Evolutionary conservation across 53 echinoderm and acorn worm genomes (phyloP).

Genomic region (Holothuria scabra): DNA sequence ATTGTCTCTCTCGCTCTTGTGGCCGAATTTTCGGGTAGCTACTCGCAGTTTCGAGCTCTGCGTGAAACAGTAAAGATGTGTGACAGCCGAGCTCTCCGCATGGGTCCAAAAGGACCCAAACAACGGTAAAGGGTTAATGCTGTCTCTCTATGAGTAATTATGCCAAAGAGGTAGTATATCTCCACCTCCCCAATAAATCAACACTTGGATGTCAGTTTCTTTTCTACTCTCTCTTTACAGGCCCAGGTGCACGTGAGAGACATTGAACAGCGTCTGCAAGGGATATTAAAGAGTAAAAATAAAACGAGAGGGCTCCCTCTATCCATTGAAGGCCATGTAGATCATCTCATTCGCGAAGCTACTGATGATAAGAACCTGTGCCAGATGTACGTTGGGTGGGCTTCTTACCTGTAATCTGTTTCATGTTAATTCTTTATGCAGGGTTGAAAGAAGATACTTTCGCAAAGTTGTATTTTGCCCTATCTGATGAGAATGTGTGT

Average conservation of each 20-base stretch:
- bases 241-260: conserved; percentile 90
- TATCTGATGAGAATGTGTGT: too few relatives aligned
- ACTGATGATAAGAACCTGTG: conserved; percentile 80
- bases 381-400: conserved; percentile 98
- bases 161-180: neutral
- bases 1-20: neutral
- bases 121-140: too few relatives aligned
- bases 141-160: too few relatives aligned
- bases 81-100: too few relatives aligned
- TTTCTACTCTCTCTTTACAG: conserved; percentile 36
- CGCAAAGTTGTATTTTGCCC: too few relatives aligned
- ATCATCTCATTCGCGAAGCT: conserved; percentile 92
- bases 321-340: conserved; percentile 94
- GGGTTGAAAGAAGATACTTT: too few relatives aligned
- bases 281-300: conserved; percentile 90
- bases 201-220: neutral
- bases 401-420: conserved; percentile 73
- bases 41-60: too few relatives aligned
- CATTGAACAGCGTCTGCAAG: conserved; percentile 89
- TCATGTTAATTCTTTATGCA: too few relatives aligned
- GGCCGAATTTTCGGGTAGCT: neutral
- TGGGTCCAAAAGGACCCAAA: too few relatives aligned
- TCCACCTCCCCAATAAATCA: neutral
- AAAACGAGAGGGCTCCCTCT: conserved; percentile 84
- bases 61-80: too few relatives aligned